These are phyloP conservation scores for Pseudococcus viburni DNA, from an alignment of 2,888 invertebrate genomes.

Conservation along the genomic window DNA sequence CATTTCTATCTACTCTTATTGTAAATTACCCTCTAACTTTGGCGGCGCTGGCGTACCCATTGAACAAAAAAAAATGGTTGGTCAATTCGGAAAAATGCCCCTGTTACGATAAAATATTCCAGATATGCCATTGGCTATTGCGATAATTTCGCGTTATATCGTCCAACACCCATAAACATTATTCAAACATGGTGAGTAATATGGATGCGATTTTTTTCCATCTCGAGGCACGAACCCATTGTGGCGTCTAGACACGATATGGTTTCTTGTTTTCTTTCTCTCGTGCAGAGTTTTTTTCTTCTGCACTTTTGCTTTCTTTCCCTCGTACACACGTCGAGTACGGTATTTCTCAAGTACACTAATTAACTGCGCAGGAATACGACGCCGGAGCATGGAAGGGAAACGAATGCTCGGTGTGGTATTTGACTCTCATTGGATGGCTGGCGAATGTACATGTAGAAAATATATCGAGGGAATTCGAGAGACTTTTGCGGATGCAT, in stretches of 20 bases:
- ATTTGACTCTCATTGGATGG: too few relatives aligned
- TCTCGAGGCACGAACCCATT: conserved; percentile 22
- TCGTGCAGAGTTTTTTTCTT: neutral
- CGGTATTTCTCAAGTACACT: too few relatives aligned
- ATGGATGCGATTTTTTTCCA: conserved; percentile 7
- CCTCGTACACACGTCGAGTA: too few relatives aligned
- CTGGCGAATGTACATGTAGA: too few relatives aligned
- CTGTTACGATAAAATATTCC: conserved; percentile 35
- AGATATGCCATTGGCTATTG: conserved; percentile 39
- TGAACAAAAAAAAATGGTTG: neutral
- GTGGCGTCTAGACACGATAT: conserved; percentile 41
- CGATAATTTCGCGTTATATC: conserved; percentile 41
- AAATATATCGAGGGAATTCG: too few relatives aligned
- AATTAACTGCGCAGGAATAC: too few relatives aligned
- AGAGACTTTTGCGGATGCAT: too few relatives aligned
- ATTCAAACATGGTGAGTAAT: conserved; percentile 44
- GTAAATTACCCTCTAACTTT: conserved; percentile 12
- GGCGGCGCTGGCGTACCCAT: neutral
- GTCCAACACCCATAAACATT: conserved; percentile 44
- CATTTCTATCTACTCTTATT: neutral
- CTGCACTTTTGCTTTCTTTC: neutral
- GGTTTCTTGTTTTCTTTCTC: neutral
- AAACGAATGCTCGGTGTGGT: too few relatives aligned
- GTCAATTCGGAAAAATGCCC: conserved; percentile 37
- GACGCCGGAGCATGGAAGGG: too few relatives aligned